Evolutionary conservation across 1,140 invertebrate species (phyloP), one percentile per base, ranked within the genome.

Genomic region (Drosophila trapezifrons): DNA sequence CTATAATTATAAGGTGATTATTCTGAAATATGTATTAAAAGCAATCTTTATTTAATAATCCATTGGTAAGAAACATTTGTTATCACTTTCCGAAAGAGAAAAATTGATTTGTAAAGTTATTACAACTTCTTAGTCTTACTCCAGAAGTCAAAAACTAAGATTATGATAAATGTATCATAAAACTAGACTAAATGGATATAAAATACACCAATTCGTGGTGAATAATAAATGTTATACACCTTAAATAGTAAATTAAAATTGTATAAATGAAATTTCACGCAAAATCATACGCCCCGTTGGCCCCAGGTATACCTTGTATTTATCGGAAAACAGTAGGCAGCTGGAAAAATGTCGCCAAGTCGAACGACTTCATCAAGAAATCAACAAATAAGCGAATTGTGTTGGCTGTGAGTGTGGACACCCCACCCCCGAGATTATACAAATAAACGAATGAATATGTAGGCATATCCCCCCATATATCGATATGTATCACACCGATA

Each of bases 351-450:
- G 73, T 70, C 60, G 63, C 54, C 45, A 74, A 29, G 49, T 32
- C 54, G 52, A 55, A 86, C 78, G 80, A 87, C 83, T 86, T 86
- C 71, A 86, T 86, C 76, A 78, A 69, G 70, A 80, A 80, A 85
- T 85, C 82, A 85, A 76, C 63, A 60, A 64, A 57, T 46, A 46
- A 37, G 32, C 70, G 55, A 71, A 79, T 79, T 73, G 78, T 81
- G 83, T 71, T 73, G 81, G 71, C 65, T 29, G 66, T 35, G 3
- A 35, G 27, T 35, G 18, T 37, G 1, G 18, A 5, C 13, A 52
- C 51, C 51, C 51, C 51, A 52, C 51, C 51, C 49, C 49, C 51
- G 18, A 37, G 20, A 5, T 10, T 20, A 37, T 32, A 18, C 8
- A 35, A 10, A 52, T 18, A 35, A 22, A 4, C 29, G 18, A 4